Evolutionary conservation across 2,888 invertebrate genomes (phyloP).

Genomic region (Heteropelma amictum): DNA sequence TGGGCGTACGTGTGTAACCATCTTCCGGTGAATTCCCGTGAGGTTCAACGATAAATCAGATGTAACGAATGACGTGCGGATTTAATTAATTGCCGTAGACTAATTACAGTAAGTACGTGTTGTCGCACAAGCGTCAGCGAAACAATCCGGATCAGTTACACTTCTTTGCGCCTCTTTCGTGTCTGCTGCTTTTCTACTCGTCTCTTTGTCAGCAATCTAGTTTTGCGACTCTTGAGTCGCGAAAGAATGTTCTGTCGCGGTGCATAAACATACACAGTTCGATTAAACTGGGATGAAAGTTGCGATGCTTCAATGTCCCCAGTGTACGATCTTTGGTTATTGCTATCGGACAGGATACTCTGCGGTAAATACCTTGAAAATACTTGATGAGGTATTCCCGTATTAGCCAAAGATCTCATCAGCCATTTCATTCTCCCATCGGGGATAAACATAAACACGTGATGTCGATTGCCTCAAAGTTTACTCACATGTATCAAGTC

Average conservation of each 20-base stretch:
- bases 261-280: neutral
- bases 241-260: neutral
- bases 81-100: constrained; percentile 72
- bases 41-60: constrained; percentile 54
- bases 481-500: constrained; percentile 1
- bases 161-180: neutral
- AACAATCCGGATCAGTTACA: constrained; percentile 30
- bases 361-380: constrained; percentile 16
- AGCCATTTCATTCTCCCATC: constrained; percentile 44
- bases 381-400: constrained; percentile 6
- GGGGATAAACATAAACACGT: constrained; percentile 28
- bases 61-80: constrained; percentile 73
- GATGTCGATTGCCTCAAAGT: constrained; percentile 35
- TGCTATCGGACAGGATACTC: neutral
- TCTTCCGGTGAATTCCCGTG: constrained; percentile 35
- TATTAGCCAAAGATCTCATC: constrained; percentile 19
- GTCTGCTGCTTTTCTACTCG: neutral
- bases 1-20: constrained; percentile 46
- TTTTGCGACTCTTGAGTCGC: constrained; percentile 19
- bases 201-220: constrained; percentile 13
- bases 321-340: constrained; percentile 33
- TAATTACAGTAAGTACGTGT: constrained; percentile 73
- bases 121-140: constrained; percentile 63
- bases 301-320: constrained; percentile 17
- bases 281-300: constrained; percentile 4